Conservation (phyloP, 1,140 invertebrate species). For the Halesus radiatus region DNA sequence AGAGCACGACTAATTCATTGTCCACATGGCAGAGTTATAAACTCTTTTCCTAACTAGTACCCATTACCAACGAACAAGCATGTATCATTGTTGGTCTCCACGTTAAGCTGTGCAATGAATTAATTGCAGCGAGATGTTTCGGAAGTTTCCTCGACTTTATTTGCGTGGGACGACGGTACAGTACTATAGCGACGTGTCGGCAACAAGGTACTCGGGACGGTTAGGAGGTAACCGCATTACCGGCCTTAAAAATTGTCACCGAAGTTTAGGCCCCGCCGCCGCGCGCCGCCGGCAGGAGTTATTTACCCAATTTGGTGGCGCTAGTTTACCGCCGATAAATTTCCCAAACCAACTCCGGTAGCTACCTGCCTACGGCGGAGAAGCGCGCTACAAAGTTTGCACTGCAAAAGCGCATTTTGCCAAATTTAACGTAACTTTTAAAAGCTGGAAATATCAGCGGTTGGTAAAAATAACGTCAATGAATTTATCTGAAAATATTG, state of each 20-base stretch:
- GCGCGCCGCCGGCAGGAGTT: constrained; percentile 31
- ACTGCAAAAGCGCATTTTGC: neutral
- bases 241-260: constrained; percentile 49
- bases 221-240: constrained; percentile 6
- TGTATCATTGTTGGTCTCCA: too few species aligned
- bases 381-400: neutral
- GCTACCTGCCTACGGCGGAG: constrained; percentile 3
- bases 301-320: constrained; percentile 54
- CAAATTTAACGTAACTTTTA: neutral
- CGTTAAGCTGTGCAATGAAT: constrained; percentile 8
- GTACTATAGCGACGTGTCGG: too few species aligned
- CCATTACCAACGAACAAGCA: too few species aligned
- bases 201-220: too few species aligned
- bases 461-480: too few species aligned
- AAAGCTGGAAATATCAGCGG: too few species aligned
- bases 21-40: too few species aligned
- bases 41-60: too few species aligned
- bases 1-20: too few species aligned
- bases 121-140: neutral
- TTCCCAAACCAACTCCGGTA: neutral
- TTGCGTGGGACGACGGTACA: neutral
- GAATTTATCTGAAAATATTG: too few species aligned
- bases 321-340: constrained; percentile 46
- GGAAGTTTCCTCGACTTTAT: constrained; percentile 6
- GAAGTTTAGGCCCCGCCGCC: constrained; percentile 33